Evolutionary conservation across 2,113 vertebrate genomes (phyloP).

Genomic region (Misgurnus anguillicaudatus): DNA sequence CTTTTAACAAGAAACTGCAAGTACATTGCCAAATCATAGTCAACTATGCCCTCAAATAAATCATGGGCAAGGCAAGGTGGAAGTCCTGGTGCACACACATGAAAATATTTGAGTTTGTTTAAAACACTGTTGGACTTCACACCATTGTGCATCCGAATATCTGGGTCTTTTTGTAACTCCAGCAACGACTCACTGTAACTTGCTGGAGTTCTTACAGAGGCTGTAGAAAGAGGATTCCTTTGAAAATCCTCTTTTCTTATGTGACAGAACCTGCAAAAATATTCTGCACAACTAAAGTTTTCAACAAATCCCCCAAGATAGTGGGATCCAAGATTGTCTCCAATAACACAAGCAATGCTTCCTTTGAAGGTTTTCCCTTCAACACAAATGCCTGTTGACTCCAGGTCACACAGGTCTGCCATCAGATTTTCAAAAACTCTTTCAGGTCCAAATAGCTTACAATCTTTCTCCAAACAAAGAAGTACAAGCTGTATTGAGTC

Average conservation of each 20-base stretch:
- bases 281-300: not conserved
- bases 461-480: no score
- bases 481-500: no score
- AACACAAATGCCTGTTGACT: no score
- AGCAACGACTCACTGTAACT: not conserved
- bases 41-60: constrained; percentile 9
- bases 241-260: constrained; percentile 11
- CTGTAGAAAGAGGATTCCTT: constrained; percentile 3
- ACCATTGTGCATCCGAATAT: not conserved
- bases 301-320: not conserved
- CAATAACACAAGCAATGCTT: no score
- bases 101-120: not conserved
- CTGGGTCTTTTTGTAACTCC: not conserved
- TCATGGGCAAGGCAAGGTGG: not conserved
- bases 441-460: no score
- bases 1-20: constrained; percentile 10
- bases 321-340: not conserved
- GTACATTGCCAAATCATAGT: constrained; percentile 14
- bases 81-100: not conserved
- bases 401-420: no score
- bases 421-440: no score
- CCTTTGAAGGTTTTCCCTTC: no score
- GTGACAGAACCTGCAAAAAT: not conserved
- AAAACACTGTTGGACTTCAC: not conserved
- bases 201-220: not conserved